Evolutionary conservation across 2,888 invertebrate species (phyloP), one percentile per base, ranked within the genome.

Genomic region (Mantis religiosa): DNA sequence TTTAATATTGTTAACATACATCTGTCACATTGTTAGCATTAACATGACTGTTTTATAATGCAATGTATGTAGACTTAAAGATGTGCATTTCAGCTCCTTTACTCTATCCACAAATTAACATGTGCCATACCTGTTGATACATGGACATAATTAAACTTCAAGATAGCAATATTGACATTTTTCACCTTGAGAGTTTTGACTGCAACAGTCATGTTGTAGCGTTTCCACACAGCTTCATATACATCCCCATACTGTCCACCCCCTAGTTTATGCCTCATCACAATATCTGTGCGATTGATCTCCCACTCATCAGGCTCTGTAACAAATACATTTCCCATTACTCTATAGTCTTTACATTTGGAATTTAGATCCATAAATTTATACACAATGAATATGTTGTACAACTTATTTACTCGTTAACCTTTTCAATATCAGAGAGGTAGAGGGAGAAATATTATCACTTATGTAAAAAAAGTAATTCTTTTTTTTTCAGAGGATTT

Each of bases 251-350:
- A 98, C 94, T 95, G 99, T 91, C 95, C 99, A 82, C 99, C 99
- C 90, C 99, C 99, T 92, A 98, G 94, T 94, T 99, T 98, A 93
- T 99, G 99, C 92, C 98, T 97, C 99, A 99, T 99, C 90, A 98
- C 98, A 92, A 99, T 99, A 94, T 99, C 99, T 88, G 99, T 98
- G 92, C 99, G 95, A 93, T 99, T 98, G 91, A 99, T 98, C 94
- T 99, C 99, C 99, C 99, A 99, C 93, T 98, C 98, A 94, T 99
- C 99, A 47, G 97, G 98, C 92, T 97, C 97, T 93, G 91, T 88
- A 91, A 91, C 90, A 71, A 47, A 88, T 25, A 71, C 25, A 20
- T 71, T 71, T 71, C 4, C 2, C 20, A 6, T 71, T 8, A 71
- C 20, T 71, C 54, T 3, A 71, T 20, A 54, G 54, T 41, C 54